phyloP scores from a whole-genome alignment of 2,113 vertebrate genomes.

The Phyllostomus discolor region DNA sequence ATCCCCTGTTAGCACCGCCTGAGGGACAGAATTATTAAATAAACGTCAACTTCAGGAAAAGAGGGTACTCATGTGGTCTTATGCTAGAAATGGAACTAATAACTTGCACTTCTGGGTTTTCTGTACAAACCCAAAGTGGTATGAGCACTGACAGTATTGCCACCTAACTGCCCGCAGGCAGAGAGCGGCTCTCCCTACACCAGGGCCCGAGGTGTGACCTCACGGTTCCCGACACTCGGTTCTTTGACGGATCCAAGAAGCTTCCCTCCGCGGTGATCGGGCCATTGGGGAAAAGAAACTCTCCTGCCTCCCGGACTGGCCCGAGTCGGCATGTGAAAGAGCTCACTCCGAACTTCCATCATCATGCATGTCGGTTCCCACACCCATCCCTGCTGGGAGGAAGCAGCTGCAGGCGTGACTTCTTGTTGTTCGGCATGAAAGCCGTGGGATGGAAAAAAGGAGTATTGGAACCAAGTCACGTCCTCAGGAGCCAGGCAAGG shows the following conservation, averaged over 20 bases:
- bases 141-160: too few relatives aligned
- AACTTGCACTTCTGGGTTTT: not conserved
- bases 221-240: not conserved
- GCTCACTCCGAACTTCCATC: not conserved
- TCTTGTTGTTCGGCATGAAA: not conserved
- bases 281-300: not conserved
- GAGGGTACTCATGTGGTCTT: not conserved
- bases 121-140: not conserved
- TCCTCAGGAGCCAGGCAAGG: not conserved
- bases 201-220: not conserved
- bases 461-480: not conserved
- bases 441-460: not conserved
- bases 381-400: not conserved
- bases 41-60: not conserved
- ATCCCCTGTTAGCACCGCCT: accelerated
- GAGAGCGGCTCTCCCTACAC: not conserved
- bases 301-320: not conserved
- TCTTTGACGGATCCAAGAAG: not conserved
- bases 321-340: not conserved
- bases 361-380: not conserved
- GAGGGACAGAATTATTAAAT: not conserved
- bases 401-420: conserved; percentile 57
- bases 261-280: not conserved
- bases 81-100: not conserved
- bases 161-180: not conserved